Conservation (phyloP, 2,797 vertebrate genomes). For the Cirrhinus molitorella region DNA sequence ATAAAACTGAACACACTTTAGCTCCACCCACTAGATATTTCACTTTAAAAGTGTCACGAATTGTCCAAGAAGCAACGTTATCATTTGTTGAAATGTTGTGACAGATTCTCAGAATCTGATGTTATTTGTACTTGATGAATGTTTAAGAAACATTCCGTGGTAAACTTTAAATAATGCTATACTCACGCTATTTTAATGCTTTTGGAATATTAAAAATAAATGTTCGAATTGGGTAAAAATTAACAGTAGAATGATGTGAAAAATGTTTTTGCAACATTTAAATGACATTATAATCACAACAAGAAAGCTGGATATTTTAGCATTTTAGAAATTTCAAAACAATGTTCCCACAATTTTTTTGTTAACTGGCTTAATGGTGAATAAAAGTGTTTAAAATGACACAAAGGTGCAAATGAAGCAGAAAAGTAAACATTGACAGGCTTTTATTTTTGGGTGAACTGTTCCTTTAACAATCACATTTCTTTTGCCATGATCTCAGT, state of each 20-base stretch:
- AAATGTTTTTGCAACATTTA: not conserved
- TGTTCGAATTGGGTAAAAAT: not conserved
- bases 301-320: not conserved
- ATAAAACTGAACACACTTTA: not conserved
- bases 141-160: not conserved
- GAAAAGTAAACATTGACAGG: not conserved
- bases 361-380: not conserved
- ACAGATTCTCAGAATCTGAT: no score
- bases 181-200: no score
- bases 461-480: conserved; percentile 8
- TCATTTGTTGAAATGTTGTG: not conserved
- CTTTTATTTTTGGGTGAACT: conserved; percentile 2
- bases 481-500: conserved; percentile 3
- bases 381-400: not conserved
- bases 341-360: not conserved
- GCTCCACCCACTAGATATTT: not conserved
- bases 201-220: no score
- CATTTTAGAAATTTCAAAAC: not conserved
- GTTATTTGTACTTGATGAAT: not conserved
- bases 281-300: not conserved
- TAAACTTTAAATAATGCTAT: not conserved
- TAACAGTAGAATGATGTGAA: not conserved
- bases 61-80: not conserved
- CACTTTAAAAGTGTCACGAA: not conserved
- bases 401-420: not conserved